phyloP scores from a whole-genome alignment of 2,888 invertebrate species.

The Zaprionus bogoriensis region DNA sequence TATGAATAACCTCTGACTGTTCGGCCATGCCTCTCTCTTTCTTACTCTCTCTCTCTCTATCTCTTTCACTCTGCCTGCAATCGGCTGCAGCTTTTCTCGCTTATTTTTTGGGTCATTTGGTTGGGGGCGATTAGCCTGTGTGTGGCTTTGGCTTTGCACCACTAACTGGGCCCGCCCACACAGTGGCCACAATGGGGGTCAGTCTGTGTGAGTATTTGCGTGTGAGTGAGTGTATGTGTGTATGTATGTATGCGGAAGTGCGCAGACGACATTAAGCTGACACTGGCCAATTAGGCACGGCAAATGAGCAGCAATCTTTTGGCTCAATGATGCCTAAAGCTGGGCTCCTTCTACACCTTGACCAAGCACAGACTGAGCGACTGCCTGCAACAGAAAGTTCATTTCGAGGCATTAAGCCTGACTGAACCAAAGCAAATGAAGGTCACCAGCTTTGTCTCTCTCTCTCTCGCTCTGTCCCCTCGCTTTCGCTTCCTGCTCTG shows the following conservation, averaged over 20 bases:
- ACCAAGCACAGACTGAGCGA: not conserved
- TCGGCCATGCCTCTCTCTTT: not conserved
- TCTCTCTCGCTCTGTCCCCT: not conserved
- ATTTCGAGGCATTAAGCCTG: slow-evolving; percentile 53
- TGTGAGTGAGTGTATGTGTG: slow-evolving; percentile 7
- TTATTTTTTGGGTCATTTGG: slow-evolving; percentile 69
- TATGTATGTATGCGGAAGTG: slow-evolving; percentile 45
- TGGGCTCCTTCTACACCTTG: slow-evolving; percentile 5
- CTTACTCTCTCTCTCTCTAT: not conserved
- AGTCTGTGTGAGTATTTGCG: not conserved
- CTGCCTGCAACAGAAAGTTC: slow-evolving; percentile 27
- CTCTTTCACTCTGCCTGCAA: slow-evolving; percentile 25
- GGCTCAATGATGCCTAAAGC: slow-evolving; percentile 70
- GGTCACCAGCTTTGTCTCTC: not conserved
- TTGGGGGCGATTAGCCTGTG: slow-evolving; percentile 60
- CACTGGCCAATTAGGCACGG: slow-evolving; percentile 71
- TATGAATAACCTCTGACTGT: slow-evolving; percentile 16
- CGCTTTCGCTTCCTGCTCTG: too few relatives aligned
- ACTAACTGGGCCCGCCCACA: slow-evolving; percentile 31
- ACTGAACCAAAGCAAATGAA: slow-evolving; percentile 38
- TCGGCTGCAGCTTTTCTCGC: slow-evolving; percentile 63
- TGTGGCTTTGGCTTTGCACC: slow-evolving; percentile 24
- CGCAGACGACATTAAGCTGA: slow-evolving; percentile 70
- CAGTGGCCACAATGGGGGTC: slow-evolving; percentile 1
- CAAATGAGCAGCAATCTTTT: slow-evolving; percentile 75